Conservation (phyloP, 2,113 vertebrate genomes). For the Megaceryle torquata region DNA sequence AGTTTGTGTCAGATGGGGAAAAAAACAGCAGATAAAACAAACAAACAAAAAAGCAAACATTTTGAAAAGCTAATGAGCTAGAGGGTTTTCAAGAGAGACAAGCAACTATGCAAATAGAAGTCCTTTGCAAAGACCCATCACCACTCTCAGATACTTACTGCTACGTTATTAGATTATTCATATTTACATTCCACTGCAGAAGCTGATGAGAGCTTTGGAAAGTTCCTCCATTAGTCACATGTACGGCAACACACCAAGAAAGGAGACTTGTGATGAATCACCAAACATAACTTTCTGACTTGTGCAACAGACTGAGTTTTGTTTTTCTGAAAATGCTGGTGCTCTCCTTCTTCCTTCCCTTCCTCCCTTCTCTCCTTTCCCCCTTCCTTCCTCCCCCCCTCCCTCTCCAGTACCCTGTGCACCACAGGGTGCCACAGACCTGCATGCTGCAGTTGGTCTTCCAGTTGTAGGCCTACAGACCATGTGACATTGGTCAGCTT, state of each 20-base stretch:
- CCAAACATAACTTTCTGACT: not conserved
- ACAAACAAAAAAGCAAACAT: not conserved
- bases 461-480: not conserved
- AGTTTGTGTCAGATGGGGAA: not conserved
- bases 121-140: not conserved
- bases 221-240: not conserved
- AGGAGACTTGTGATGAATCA: not conserved
- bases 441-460: not conserved
- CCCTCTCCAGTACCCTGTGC: rapidly evolving
- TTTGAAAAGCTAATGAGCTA: not conserved
- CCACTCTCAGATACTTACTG: not conserved
- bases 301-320: not conserved
- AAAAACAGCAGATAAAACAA: not conserved
- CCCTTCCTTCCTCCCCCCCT: not conserved
- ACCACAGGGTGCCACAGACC: not conserved
- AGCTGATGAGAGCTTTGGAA: not conserved
- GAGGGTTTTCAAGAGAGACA: not conserved
- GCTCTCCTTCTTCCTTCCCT: not conserved
- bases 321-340: not conserved
- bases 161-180: not conserved
- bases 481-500: not conserved
- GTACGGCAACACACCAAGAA: not conserved
- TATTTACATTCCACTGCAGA: not conserved
- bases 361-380: too few species aligned
- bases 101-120: not conserved